A percentile compares a stretch with the other conserved stretches of the same genome.
Evolutionary conservation across 2,888 invertebrate species (phyloP).

Genomic region (Cephus rjabovi): DNA sequence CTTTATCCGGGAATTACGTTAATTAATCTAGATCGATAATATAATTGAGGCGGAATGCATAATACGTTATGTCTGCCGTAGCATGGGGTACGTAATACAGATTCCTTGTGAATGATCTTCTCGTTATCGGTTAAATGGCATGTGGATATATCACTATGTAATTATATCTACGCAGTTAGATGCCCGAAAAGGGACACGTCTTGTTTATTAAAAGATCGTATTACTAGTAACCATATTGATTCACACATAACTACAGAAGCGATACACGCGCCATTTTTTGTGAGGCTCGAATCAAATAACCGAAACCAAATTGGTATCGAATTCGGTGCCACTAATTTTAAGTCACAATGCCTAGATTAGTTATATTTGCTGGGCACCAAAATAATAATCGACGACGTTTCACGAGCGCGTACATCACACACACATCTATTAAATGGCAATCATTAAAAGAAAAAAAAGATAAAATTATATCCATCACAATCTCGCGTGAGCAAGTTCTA

Average conservation of each 20-base stretch:
- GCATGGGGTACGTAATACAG: conserved; percentile 32
- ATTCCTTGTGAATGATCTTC: conserved; percentile 26
- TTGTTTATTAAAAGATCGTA: conserved; percentile 23
- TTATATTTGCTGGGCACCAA: not conserved
- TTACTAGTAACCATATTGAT: conserved; percentile 5
- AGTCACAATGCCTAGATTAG: not conserved
- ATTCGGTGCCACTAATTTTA: not conserved
- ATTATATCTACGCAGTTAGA: conserved; percentile 24
- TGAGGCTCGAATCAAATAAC: not conserved
- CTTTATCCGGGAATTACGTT: conserved; percentile 44
- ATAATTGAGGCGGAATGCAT: conserved; percentile 46
- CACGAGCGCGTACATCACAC: not conserved
- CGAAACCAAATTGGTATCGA: not conserved
- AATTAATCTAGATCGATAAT: conserved; percentile 42
- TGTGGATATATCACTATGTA: conserved; percentile 16
- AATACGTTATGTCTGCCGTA: conserved; percentile 31
- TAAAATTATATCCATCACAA: not conserved
- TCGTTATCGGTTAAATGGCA: conserved; percentile 26
- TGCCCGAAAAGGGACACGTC: conserved; percentile 24
- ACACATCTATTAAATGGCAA: not conserved
- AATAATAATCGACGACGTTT: not conserved
- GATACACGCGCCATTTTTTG: not conserved
- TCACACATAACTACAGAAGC: conserved; percentile 5
- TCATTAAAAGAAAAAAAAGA: not conserved
- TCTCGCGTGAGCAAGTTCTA: not conserved